Evolutionary conservation across 2,797 vertebrate species (phyloP), one percentile per base, ranked within the genome.

Genomic region (Clarias pachynema): DNA sequence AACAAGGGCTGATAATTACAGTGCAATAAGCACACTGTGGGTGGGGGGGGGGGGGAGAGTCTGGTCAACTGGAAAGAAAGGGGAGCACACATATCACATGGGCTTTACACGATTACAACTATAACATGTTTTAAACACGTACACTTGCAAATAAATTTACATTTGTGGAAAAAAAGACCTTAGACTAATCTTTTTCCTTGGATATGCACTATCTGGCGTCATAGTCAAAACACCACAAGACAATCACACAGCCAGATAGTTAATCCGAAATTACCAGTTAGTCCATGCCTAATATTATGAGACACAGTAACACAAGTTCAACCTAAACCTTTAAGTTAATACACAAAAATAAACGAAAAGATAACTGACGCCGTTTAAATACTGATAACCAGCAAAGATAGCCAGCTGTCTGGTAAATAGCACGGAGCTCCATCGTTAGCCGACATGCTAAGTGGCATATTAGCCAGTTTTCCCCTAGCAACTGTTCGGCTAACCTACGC

Each of bases 1-100:
- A 91, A 91, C 88, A 83, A 90, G 90, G 83, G 62, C 81, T 40
- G 69, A 86, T 57, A 86, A 84, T 72, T 84, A 83, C 88, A 87
- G 82, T 87, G 84, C 44, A 83, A 77, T 79, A 63, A 79, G 60
- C 75, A 59, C 69, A 86, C 15, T 77, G 72, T 34, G 20, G 62
- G 56, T 31, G 59, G 63, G 22, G 74, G 62, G 56, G 37, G 59
- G 63, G 22, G 74, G 31, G 26, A 40, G 53, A 62, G 31, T 4
- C 82, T 72, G 37, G 59, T 26, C 49, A 66, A 73, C 40, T 56
- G 74, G 44, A 82, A 80, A 63, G 69, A 14, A 57, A 9, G 29
- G 40, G 81, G 53, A 80, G 40, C 34, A 3, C 62, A 66, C 57
- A 79, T 3, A 79, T 3, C 24, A 24, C 37, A 20, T 62, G 31